These are phyloP conservation scores for Argya squamiceps DNA, from an alignment of 2,797 vertebrate genomes.

Conservation along the genomic window DNA sequence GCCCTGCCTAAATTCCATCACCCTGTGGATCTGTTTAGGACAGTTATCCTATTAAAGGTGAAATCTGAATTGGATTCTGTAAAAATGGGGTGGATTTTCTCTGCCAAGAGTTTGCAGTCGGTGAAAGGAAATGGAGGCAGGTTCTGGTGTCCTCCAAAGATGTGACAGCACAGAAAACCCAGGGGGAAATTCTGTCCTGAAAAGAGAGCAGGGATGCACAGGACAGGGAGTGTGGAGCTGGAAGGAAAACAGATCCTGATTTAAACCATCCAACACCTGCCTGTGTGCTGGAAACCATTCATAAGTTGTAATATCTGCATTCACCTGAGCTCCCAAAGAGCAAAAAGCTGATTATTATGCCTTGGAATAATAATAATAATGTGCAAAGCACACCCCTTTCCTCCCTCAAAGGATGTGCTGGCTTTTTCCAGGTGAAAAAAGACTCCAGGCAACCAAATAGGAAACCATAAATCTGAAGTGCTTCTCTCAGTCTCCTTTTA, in stretches of 20 bases:
- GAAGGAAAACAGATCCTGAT: background rate
- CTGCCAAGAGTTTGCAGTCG: background rate
- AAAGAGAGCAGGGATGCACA: background rate
- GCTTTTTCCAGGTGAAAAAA: background rate
- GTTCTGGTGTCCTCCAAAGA: background rate
- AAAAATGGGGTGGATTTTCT: background rate
- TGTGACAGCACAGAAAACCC: background rate
- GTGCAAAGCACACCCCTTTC: background rate
- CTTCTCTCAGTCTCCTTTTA: slow-evolving; percentile 39
- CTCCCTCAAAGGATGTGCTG: background rate
- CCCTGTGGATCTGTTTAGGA: background rate
- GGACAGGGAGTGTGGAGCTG: background rate
- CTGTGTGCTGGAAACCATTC: background rate
- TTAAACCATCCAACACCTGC: background rate
- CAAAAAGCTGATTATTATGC: background rate
- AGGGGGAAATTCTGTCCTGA: background rate
- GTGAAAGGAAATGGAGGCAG: background rate
- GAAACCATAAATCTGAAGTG: background rate
- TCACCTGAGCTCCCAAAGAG: background rate
- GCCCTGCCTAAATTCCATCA: background rate
- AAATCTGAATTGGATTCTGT: background rate
- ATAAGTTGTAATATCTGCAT: background rate
- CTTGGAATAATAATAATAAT: background rate
- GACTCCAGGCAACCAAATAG: background rate
- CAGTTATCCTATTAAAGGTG: background rate